Evolutionary conservation across 2,113 vertebrate genomes (phyloP).

Genomic region (Gallinago media): DNA sequence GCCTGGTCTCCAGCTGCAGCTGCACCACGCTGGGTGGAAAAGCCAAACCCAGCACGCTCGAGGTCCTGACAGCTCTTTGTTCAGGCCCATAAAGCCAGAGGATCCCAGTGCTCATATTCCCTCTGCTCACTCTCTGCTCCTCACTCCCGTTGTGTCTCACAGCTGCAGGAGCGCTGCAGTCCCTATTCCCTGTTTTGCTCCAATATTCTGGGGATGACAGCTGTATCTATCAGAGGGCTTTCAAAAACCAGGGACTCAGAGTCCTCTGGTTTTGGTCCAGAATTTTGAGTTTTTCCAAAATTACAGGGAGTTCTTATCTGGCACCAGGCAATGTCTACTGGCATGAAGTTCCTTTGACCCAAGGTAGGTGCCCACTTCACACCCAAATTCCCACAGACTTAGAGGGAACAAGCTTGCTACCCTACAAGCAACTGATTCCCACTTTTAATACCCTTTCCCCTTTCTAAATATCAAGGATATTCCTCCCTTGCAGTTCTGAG

Average conservation of each 20-base stretch:
- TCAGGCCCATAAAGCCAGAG: background rate
- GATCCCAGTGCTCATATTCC: background rate
- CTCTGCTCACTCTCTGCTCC: background rate
- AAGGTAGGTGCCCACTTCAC: background rate
- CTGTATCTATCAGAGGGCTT: background rate
- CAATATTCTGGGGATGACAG: background rate
- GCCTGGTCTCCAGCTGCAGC: background rate
- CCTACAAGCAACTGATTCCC: background rate
- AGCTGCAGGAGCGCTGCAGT: background rate
- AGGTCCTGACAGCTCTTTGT: background rate
- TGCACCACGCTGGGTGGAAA: fast-evolving
- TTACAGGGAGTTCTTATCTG: background rate
- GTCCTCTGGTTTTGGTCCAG: background rate
- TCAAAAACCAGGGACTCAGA: background rate
- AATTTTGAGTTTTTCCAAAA: background rate
- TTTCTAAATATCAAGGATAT: background rate
- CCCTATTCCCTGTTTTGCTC: background rate
- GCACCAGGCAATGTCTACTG: too few species aligned
- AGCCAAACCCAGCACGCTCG: background rate
- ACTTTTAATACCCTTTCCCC: background rate
- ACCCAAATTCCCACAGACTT: background rate
- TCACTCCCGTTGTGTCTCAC: background rate
- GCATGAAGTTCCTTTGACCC: background rate
- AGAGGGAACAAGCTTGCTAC: background rate
- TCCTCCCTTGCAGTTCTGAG: background rate